phyloP scores from a whole-genome alignment of 2,888 invertebrate species.

The Alviniconcha strummeri region DNA sequence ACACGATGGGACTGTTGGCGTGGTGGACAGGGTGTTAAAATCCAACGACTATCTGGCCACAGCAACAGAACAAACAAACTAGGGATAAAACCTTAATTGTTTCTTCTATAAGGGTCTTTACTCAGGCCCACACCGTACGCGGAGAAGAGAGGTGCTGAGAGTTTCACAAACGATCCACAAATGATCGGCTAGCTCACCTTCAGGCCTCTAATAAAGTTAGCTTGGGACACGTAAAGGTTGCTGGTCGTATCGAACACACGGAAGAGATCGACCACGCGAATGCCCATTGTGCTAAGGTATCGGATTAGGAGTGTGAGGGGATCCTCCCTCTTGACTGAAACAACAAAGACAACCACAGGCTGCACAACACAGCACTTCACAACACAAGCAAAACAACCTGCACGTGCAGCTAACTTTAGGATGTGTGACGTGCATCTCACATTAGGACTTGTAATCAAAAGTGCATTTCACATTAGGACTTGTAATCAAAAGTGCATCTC shows the following conservation, averaged over 20 bases:
- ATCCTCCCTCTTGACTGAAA: constrained; percentile 63
- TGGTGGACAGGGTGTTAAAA: no score
- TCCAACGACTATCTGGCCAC: no score
- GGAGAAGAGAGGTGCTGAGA: no score
- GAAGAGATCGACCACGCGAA: constrained; percentile 71
- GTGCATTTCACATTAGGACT: no score
- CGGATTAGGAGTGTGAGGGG: constrained; percentile 67
- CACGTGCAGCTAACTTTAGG: background rate
- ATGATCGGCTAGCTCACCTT: constrained; percentile 54
- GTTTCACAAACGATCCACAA: no score
- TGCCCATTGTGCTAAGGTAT: constrained; percentile 66
- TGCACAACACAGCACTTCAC: background rate
- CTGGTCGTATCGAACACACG: constrained; percentile 67
- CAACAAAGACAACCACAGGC: background rate
- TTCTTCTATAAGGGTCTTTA: no score
- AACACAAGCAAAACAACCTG: background rate
- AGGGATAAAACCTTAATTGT: no score
- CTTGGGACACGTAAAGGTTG: constrained; percentile 64
- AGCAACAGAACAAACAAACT: no score
- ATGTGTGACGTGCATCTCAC: background rate
- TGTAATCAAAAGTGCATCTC: no score
- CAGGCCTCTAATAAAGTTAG: constrained; percentile 67
- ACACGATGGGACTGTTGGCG: no score
- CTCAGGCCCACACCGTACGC: no score
- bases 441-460: background rate